A percentile compares a stretch with the other conserved stretches of the same genome.
Conservation (phyloP, 2,888 invertebrate species). For the Erannis defoliaria region DNA sequence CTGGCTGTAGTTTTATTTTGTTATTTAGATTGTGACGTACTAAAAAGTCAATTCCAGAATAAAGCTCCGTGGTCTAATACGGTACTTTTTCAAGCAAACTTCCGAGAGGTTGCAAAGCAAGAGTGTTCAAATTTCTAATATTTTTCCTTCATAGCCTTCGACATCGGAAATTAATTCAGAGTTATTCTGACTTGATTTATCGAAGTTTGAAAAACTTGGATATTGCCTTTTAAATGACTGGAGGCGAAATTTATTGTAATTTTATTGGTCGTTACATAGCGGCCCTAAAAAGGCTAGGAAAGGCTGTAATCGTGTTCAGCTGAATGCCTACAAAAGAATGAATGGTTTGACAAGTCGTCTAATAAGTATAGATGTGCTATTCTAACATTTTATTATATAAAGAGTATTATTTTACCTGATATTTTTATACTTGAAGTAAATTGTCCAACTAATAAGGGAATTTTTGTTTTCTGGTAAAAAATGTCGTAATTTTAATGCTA, state of each 20-base stretch:
- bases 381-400: background rate
- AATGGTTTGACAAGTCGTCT: conserved; percentile 1
- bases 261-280: conserved; percentile 30
- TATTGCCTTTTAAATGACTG: conserved; percentile 32
- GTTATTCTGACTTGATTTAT: conserved; percentile 35
- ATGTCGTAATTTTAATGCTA: too few relatives aligned
- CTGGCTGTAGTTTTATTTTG: conserved; percentile 54
- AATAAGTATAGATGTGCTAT: conserved; percentile 11
- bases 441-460: too few relatives aligned
- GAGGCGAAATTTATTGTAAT: conserved; percentile 33
- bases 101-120: background rate
- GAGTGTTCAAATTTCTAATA: conserved; percentile 1
- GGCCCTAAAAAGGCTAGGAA: conserved; percentile 32
- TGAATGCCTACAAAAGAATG: conserved; percentile 37
- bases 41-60: background rate
- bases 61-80: background rate
- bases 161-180: conserved; percentile 43
- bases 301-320: conserved; percentile 42
- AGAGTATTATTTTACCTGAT: background rate
- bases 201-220: conserved; percentile 27
- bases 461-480: too few relatives aligned
- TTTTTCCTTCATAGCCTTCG: conserved; percentile 37
- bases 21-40: conserved; percentile 41
- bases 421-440: background rate
- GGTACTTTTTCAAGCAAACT: background rate